Conservation (phyloP, 2,888 invertebrate genomes). For the Melinaea menophilus region DNA sequence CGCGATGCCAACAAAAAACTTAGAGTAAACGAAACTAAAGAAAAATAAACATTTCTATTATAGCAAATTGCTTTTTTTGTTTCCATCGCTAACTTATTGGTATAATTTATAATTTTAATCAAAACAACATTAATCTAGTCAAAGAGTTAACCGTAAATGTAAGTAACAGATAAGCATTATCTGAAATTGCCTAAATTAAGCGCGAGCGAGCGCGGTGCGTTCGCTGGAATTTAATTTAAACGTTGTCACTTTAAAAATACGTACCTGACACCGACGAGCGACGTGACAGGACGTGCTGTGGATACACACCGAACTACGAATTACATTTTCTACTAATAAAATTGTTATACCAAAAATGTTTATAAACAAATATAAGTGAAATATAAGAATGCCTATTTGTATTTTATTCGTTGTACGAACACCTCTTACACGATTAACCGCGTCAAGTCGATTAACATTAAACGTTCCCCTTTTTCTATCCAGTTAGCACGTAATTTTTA, state of each 20-base stretch:
- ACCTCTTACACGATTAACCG: conserved; percentile 30
- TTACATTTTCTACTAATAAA: too few species aligned
- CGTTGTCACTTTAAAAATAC: conserved; percentile 68
- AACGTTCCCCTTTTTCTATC: conserved; percentile 47
- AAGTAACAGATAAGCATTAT: conserved; percentile 60
- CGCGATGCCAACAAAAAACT: conserved; percentile 20
- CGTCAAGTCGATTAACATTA: conserved; percentile 58
- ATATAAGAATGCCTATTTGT: neutral
- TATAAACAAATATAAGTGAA: too few species aligned
- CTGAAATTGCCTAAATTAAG: conserved; percentile 68
- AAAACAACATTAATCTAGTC: conserved; percentile 5
- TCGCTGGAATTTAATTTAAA: conserved; percentile 69
- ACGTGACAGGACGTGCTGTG: conserved; percentile 7
- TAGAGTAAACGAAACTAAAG: conserved; percentile 8
- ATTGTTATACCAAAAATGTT: too few species aligned
- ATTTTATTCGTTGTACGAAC: conserved; percentile 14
- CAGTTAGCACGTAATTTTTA: conserved; percentile 64
- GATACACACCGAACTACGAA: too few species aligned
- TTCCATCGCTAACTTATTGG: too few species aligned
- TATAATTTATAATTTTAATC: neutral
- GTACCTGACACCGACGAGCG: conserved; percentile 33
- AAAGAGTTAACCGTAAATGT: conserved; percentile 34
- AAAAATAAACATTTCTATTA: conserved; percentile 17
- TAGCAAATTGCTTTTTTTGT: conserved; percentile 7
- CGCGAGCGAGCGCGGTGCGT: conserved; percentile 38